These are phyloP conservation scores for Poecilia latipinna DNA, from an alignment of 2,113 vertebrate species.

Conservation along the genomic window DNA sequence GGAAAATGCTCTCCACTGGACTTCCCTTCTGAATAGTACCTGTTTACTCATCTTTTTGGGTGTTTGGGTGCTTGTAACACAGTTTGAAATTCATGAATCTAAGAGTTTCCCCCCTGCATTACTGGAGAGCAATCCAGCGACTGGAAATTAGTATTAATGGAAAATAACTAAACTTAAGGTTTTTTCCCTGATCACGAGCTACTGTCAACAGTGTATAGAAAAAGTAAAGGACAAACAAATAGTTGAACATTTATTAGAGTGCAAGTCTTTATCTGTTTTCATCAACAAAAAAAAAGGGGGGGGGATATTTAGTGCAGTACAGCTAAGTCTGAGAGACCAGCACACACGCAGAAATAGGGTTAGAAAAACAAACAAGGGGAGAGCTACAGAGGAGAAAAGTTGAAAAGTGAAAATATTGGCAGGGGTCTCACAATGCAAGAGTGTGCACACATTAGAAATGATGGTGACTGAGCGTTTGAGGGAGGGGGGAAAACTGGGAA, in stretches of 20 bases:
- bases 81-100: too few relatives aligned
- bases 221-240: constrained; percentile 46
- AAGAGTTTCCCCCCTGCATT: constrained; percentile 2
- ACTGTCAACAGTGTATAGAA: constrained; percentile 61
- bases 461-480: constrained; percentile 52
- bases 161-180: constrained; percentile 61
- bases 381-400: constrained; percentile 20
- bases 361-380: constrained; percentile 72
- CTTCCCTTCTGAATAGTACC: too few relatives aligned
- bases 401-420: constrained; percentile 46
- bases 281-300: constrained; percentile 34
- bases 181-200: constrained; percentile 56
- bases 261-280: constrained; percentile 67
- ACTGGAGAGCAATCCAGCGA: constrained; percentile 45
- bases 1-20: neutral
- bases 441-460: constrained; percentile 58
- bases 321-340: constrained; percentile 20
- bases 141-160: constrained; percentile 66
- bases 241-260: constrained; percentile 60
- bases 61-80: neutral
- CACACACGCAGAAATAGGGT: constrained; percentile 26
- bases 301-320: constrained; percentile 20
- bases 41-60: neutral
- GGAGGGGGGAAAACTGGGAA: constrained; percentile 59
- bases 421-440: constrained; percentile 42